Percentiles rank a stretch among this genome's conserved stretches.
Conservation (phyloP, 2,113 vertebrate species). For the Calidris pygmaea region DNA sequence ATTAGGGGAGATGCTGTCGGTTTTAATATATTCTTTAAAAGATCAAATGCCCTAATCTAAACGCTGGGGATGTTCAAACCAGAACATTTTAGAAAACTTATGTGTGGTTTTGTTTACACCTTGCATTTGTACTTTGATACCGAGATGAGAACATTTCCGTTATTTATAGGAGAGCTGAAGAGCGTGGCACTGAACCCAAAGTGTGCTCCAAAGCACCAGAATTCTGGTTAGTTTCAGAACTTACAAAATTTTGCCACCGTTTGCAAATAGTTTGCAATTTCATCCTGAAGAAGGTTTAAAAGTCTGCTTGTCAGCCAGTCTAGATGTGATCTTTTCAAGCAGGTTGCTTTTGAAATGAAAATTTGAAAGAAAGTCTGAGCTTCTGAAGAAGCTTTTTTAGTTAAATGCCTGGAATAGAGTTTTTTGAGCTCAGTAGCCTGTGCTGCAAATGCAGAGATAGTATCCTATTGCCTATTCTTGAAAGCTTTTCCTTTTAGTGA, state of each 20-base stretch:
- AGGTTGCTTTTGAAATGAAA: not conserved
- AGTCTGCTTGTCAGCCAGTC: not conserved
- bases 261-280: not conserved
- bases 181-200: not conserved
- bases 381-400: not conserved
- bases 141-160: not conserved
- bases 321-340: not conserved
- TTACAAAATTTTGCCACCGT: accelerated
- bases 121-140: not conserved
- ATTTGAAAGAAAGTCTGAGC: not conserved
- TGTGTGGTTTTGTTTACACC: not conserved
- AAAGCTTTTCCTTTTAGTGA: not conserved
- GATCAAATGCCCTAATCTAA: not conserved
- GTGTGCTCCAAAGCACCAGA: not conserved
- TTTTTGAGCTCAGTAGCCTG: no score
- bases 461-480: not conserved
- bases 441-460: not conserved
- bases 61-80: not conserved
- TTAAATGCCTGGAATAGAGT: not conserved
- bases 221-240: not conserved
- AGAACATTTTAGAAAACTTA: not conserved
- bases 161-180: not conserved
- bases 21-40: not conserved
- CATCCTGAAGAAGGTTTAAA: not conserved
- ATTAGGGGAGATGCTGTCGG: not conserved